Percentiles rank a stretch among this genome's conserved stretches.
phyloP scores from a whole-genome alignment of 2,113 vertebrate species.

The Heterotis niloticus region DNA sequence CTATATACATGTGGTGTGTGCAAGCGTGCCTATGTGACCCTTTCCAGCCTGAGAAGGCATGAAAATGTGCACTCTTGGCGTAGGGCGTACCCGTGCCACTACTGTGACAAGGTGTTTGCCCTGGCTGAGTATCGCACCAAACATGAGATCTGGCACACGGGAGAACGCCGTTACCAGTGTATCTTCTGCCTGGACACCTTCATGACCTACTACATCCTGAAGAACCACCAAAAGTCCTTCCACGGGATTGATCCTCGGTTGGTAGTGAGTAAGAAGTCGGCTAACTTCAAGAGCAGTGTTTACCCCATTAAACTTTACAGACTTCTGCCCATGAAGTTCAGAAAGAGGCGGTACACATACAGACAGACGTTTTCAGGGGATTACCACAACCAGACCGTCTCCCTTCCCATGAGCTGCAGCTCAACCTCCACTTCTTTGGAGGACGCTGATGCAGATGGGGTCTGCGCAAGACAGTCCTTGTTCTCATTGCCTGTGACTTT shows the following conservation, averaged over 20 bases:
- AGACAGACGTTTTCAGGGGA: constrained; percentile 75
- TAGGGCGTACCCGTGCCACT: constrained; percentile 93
- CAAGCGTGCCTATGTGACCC: constrained; percentile 87
- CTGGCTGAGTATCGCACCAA: constrained; percentile 95
- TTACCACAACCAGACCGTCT: constrained; percentile 53
- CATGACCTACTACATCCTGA: constrained; percentile 97
- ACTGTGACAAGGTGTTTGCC: constrained; percentile 97
- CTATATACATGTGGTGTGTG: constrained; percentile 86
- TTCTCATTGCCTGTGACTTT: constrained; percentile 65
- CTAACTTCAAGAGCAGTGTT: constrained; percentile 82
- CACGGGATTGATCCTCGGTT: constrained; percentile 92
- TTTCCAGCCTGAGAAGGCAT: constrained; percentile 92
- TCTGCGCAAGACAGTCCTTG: constrained; percentile 35
- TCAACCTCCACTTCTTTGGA: constrained; percentile 68
- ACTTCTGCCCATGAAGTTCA: constrained; percentile 92
- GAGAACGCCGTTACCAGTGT: constrained; percentile 93
- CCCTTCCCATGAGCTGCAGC: constrained; percentile 56
- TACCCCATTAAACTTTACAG: constrained; percentile 96
- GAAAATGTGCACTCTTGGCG: constrained; percentile 97
- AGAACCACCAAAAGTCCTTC: constrained; percentile 97
- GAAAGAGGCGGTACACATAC: constrained; percentile 83
- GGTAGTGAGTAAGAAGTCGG: constrained; percentile 83
- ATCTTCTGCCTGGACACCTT: constrained; percentile 98
- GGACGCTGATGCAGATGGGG: constrained; percentile 52
- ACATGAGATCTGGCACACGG: constrained; percentile 97